These are phyloP conservation scores for Lampris megalopsis DNA, from an alignment of 2,113 vertebrate species.

Conservation along the genomic window DNA sequence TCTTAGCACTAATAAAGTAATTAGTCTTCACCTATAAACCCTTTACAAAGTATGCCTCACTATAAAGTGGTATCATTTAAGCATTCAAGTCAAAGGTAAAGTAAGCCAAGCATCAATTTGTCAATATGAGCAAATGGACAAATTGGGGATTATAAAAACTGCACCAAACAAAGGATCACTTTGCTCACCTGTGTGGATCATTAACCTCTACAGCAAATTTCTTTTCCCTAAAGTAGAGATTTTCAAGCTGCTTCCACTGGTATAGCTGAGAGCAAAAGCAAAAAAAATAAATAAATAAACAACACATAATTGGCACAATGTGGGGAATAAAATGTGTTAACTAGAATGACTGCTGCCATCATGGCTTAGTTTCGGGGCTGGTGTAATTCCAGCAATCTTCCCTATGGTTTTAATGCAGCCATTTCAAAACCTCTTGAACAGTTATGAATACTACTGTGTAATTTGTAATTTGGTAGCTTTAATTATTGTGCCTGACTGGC, in stretches of 20 bases:
- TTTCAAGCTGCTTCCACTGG: constrained; percentile 99
- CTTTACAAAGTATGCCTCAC: no score
- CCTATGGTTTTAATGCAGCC: no score
- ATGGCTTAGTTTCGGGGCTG: not conserved
- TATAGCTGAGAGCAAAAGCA: constrained; percentile 85
- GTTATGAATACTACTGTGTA: not conserved
- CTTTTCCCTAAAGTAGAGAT: constrained; percentile 97
- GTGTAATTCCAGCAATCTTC: not conserved
- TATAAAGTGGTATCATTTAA: no score
- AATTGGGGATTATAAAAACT: not conserved
- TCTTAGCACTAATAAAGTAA: no score
- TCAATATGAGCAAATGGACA: not conserved
- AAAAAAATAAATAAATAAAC: not conserved
- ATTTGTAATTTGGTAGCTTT: not conserved
- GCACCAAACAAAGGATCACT: not conserved
- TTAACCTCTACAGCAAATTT: constrained; percentile 99
- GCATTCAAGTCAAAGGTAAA: not conserved
- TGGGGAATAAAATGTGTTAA: no score
- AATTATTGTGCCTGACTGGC: not conserved
- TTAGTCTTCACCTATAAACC: no score
- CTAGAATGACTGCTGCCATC: no score
- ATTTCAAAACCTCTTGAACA: no score
- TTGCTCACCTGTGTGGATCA: constrained; percentile 93
- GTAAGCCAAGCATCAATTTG: not conserved
- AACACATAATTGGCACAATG: not conserved